phyloP scores from a whole-genome alignment of 2,797 vertebrate genomes.

The Protonibea diacanthus region DNA sequence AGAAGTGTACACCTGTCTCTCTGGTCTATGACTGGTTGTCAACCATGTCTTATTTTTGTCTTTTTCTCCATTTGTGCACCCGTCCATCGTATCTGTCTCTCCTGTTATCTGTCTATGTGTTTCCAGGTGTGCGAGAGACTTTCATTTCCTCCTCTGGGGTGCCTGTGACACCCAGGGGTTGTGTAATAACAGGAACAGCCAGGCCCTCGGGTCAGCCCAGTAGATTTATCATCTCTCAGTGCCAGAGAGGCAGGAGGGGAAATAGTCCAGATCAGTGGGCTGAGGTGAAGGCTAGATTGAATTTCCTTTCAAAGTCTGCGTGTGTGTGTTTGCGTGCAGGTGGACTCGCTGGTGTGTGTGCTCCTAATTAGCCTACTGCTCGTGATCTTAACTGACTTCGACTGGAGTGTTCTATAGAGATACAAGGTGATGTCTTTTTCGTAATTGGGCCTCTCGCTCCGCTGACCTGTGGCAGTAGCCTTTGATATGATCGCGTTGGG shows the following conservation, averaged over 20 bases:
- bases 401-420: slow-evolving; percentile 47
- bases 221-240: slow-evolving; percentile 71
- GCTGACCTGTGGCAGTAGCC: slow-evolving; percentile 44
- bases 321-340: slow-evolving; percentile 22
- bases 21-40: slow-evolving; percentile 10
- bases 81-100: slow-evolving; percentile 47
- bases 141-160: slow-evolving; percentile 67
- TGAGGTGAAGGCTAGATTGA: slow-evolving; percentile 69
- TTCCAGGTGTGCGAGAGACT: slow-evolving; percentile 44
- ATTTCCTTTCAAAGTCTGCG: slow-evolving; percentile 61
- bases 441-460: slow-evolving; percentile 45
- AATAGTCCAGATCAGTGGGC: slow-evolving; percentile 64
- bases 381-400: slow-evolving; percentile 52
- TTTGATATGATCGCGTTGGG: slow-evolving; percentile 31
- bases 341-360: slow-evolving; percentile 18
- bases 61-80: slow-evolving; percentile 18
- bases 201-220: slow-evolving; percentile 53
- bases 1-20: neutral
- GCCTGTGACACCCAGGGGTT: slow-evolving; percentile 59
- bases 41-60: neutral
- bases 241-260: slow-evolving; percentile 55
- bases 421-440: slow-evolving; percentile 46
- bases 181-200: slow-evolving; percentile 70
- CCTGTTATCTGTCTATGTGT: slow-evolving; percentile 42
- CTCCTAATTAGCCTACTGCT: slow-evolving; percentile 59